Evolutionary conservation across 2,888 invertebrate genomes (phyloP).

Genomic region (Lepidocyrtinus sp.): DNA sequence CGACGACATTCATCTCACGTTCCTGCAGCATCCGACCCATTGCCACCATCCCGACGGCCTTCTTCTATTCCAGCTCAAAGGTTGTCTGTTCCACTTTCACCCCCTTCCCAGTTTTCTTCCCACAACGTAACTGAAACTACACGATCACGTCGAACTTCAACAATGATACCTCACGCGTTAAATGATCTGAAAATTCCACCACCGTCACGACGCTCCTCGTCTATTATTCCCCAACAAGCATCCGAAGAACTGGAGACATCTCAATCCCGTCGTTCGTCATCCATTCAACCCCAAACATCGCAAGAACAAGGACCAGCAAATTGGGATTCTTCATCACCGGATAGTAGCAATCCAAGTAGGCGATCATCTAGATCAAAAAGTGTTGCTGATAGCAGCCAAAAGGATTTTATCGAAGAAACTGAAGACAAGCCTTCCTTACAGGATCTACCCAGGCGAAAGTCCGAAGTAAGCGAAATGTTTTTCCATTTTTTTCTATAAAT

Average conservation of each 20-base stretch:
- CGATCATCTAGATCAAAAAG: constrained; percentile 52
- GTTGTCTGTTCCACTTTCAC: too few species aligned
- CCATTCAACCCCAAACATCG: not conserved
- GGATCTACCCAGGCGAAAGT: not conserved
- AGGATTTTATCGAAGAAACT: not conserved
- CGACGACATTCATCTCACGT: too few species aligned
- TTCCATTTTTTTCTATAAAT: not conserved
- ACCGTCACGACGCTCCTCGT: not conserved
- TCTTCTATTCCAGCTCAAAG: too few species aligned
- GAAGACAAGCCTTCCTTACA: not conserved
- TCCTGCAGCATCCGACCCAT: too few species aligned
- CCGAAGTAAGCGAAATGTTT: not conserved
- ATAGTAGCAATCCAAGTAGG: constrained; percentile 53
- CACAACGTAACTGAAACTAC: too few species aligned
- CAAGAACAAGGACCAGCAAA: not conserved
- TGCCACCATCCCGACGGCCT: too few species aligned
- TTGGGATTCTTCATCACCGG: constrained; percentile 52
- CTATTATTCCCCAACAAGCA: not conserved
- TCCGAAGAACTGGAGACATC: not conserved
- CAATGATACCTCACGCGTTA: too few species aligned
- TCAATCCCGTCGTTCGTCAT: not conserved
- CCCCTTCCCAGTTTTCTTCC: too few species aligned
- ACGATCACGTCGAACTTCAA: too few species aligned
- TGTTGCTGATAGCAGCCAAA: constrained; percentile 18
- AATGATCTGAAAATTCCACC: not conserved